These are phyloP conservation scores for Gobionotothen gibberifrons DNA, from an alignment of 2,797 vertebrate genomes.

Conservation along the genomic window DNA sequence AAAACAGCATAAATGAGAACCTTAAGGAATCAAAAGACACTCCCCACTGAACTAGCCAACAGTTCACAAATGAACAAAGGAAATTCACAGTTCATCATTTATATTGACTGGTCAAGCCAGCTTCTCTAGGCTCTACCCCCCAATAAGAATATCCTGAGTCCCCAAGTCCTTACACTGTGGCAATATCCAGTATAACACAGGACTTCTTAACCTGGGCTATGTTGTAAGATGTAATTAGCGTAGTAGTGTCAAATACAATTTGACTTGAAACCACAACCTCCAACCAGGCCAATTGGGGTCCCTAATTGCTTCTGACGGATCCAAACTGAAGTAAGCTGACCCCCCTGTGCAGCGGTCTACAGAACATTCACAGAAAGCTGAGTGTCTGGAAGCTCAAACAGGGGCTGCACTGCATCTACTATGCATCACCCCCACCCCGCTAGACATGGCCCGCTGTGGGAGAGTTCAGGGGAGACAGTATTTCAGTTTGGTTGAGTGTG, in stretches of 20 bases:
- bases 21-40: slow-evolving; percentile 21
- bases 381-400: slow-evolving; percentile 10
- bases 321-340: slow-evolving; percentile 13
- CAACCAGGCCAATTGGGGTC: not conserved
- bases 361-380: slow-evolving; percentile 13
- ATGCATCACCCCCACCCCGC: slow-evolving; percentile 9
- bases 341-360: not conserved
- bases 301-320: slow-evolving; percentile 28
- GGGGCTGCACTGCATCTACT: slow-evolving; percentile 41
- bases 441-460: slow-evolving; percentile 33
- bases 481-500: slow-evolving; percentile 26
- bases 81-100: not conserved
- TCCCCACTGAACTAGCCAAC: not conserved
- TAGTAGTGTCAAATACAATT: slow-evolving; percentile 22
- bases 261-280: not conserved
- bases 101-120: not conserved
- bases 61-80: not conserved
- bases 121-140: not conserved
- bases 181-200: slow-evolving; percentile 10
- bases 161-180: not conserved
- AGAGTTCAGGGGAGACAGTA: slow-evolving; percentile 17
- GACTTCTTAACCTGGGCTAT: slow-evolving; percentile 9
- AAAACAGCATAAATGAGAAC: slow-evolving; percentile 18
- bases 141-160: not conserved
- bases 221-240: slow-evolving; percentile 36